phyloP scores from a whole-genome alignment of 2,888 invertebrate genomes.

The Leucania comma region DNA sequence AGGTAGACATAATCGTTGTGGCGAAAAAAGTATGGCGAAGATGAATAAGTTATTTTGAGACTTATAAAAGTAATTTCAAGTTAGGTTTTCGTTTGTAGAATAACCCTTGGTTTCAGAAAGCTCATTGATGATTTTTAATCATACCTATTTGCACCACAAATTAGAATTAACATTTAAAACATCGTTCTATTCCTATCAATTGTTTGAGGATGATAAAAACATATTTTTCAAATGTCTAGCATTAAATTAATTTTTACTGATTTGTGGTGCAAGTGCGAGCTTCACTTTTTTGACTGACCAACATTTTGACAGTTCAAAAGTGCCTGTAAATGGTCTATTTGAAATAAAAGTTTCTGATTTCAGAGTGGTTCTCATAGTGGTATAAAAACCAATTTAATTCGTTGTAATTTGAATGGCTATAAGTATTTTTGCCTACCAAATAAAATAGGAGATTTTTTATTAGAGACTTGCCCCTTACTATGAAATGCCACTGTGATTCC shows the following conservation, averaged over 20 bases:
- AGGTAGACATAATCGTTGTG: constrained; percentile 80
- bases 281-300: no score
- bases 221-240: not conserved
- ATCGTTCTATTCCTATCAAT: not conserved
- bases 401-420: not conserved
- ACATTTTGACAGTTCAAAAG: no score
- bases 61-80: not conserved
- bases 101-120: not conserved
- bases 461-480: not conserved
- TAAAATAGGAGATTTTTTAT: not conserved
- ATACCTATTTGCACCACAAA: not conserved
- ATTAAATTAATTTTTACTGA: not conserved
- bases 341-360: no score
- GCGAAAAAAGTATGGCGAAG: constrained; percentile 75
- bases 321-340: no score
- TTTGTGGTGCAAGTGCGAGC: not conserved
- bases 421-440: not conserved
- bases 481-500: no score
- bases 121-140: not conserved
- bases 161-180: not conserved
- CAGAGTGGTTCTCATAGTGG: not conserved
- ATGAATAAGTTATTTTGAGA: not conserved
- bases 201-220: not conserved
- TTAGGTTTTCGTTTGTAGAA: not conserved
- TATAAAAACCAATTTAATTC: not conserved